phyloP scores from a whole-genome alignment of 2,888 invertebrate genomes.

The Pyrrhia umbra region DNA sequence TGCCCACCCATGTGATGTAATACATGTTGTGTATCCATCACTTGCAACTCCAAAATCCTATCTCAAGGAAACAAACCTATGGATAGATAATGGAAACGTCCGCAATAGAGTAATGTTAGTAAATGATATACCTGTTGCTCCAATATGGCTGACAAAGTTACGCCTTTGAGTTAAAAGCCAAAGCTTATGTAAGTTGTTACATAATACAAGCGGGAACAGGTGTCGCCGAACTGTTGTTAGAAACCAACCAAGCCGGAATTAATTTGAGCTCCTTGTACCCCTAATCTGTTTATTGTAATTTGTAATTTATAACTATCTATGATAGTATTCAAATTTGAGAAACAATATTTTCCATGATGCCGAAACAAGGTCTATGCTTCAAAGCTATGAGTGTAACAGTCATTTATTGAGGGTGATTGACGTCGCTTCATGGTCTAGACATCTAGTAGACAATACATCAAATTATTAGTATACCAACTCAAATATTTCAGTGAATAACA shows the following conservation, averaged over 20 bases:
- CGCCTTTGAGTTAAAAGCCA: slow-evolving; percentile 69
- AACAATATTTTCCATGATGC: not conserved
- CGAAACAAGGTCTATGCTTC: not conserved
- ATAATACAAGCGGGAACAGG: slow-evolving; percentile 69
- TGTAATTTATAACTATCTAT: slow-evolving; percentile 50
- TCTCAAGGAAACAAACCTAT: not conserved
- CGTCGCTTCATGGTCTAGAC: not conserved
- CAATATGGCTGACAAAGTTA: slow-evolving; percentile 63
- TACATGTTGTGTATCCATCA: no score
- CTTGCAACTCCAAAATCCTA: no score
- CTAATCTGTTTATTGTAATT: slow-evolving; percentile 58
- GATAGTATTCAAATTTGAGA: slow-evolving; percentile 3
- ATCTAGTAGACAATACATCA: not conserved
- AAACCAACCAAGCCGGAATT: slow-evolving; percentile 63
- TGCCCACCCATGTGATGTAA: no score
- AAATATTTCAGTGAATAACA: no score
- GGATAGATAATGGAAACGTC: not conserved
- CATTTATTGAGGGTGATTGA: not conserved
- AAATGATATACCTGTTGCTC: slow-evolving; percentile 66
- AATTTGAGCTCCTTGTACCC: slow-evolving; percentile 57
- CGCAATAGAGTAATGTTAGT: slow-evolving; percentile 58
- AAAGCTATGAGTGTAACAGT: not conserved
- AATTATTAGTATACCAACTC: no score
- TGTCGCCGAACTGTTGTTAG: slow-evolving; percentile 64
- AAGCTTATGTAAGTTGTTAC: slow-evolving; percentile 67